Conservation (phyloP, 1,140 invertebrate species). For the Drosophila serrata region DNA sequence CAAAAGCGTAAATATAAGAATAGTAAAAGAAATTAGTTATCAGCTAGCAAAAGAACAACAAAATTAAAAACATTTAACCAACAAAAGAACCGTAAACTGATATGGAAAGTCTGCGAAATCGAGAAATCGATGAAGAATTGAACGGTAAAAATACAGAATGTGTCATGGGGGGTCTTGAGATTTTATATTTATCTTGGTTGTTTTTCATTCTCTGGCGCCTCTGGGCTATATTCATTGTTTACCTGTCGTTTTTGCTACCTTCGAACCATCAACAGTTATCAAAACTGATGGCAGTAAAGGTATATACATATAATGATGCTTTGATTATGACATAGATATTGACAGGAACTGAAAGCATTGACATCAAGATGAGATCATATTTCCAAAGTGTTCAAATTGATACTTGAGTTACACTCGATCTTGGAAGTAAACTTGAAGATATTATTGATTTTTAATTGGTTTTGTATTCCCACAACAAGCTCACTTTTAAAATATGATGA, state of each 20-base stretch:
- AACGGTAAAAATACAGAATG: conserved; percentile 50
- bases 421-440: not conserved
- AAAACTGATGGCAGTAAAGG: conserved; percentile 22
- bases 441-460: no score
- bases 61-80: not conserved
- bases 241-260: conserved; percentile 15
- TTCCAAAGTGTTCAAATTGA: not conserved
- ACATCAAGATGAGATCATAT: conserved; percentile 13
- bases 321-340: conserved; percentile 22
- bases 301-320: conserved; percentile 3
- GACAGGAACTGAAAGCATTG: conserved; percentile 13
- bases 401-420: conserved; percentile 1
- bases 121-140: conserved; percentile 8
- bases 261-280: conserved; percentile 41
- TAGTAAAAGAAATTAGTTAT: conserved; percentile 30
- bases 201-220: conserved; percentile 26
- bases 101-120: conserved; percentile 26
- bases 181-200: conserved; percentile 7
- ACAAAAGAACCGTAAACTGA: conserved; percentile 6
- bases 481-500: not conserved
- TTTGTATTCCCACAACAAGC: no score
- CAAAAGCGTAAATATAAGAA: conserved; percentile 31
- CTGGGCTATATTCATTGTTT: conserved; percentile 29
- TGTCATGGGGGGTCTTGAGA: conserved; percentile 36
- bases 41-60: conserved; percentile 16